Base-by-base conservation (phyloP, 2,888 invertebrate genomes). In the Netelia inedita region DNA sequence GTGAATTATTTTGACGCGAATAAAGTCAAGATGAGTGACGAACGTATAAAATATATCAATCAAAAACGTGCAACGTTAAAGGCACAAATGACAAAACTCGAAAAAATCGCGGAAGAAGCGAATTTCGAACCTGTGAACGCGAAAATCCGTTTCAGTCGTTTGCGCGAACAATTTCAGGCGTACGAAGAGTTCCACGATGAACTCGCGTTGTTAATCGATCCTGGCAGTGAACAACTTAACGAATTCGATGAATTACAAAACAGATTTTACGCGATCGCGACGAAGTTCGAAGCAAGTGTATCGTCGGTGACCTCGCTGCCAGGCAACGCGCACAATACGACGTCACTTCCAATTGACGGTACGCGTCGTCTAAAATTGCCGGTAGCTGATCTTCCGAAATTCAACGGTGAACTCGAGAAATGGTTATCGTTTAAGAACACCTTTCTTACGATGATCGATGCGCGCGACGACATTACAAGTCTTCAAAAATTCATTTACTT, bases 341-440 rank as follows among this genome's bases (percentile, higher is more conserved):
- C 79, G 1, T 74, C 74, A 11, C 28, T 66, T 3, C 10, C 43
- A 11, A 69, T 74, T 9, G 63, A 80, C 43, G 53, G 28, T 9
- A 76, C 78, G 53, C 68, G 78, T 63, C 82, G 81, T 28, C 46
- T 76, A 14, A 79, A 85, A 65, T 46, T 82, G 2, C 82, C 82
- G 9, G 71, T 71, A 0, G 63, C 82, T 0, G 74, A 82, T n/a
- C 57, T 85, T 6, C 74, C 79, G n/a, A 79, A 68, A 1, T 85
- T 79, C 53, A 6, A 85, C 59, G 85, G 74, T 14, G 28, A 69
- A 3, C 41, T 79, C 35, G 74, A 82, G 0, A 74, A 79, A n/a
- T 82, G 79, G 79, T 23, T 87, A 5, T 83, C 82, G 8, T 89
- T 88, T 50, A 85, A 85, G 71, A 86, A 87, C 69, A 72, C 86